These are phyloP conservation scores for Lepidothrix coronata DNA, from an alignment of 2,113 vertebrate genomes.

Conservation along the genomic window DNA sequence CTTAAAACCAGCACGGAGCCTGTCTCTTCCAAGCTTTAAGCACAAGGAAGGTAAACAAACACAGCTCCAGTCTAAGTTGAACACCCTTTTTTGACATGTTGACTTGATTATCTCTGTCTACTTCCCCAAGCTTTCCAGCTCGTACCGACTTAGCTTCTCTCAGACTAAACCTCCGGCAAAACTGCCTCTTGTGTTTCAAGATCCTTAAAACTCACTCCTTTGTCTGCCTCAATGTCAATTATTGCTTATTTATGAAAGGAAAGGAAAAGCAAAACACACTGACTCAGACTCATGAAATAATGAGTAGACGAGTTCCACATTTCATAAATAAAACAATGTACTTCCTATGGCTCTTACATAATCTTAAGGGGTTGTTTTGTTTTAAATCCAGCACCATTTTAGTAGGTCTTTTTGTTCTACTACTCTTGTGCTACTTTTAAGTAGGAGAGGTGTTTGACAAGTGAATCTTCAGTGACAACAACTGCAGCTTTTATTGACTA, in stretches of 20 bases:
- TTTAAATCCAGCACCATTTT: not conserved
- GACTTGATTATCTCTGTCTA: constrained; percentile 19
- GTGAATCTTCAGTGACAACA: constrained; percentile 19
- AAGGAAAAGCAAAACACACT: constrained; percentile 7
- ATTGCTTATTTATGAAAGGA: constrained; percentile 18
- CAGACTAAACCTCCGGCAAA: not conserved
- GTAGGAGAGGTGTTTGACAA: constrained; percentile 24
- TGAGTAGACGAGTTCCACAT: constrained; percentile 13
- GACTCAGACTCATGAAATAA: constrained; percentile 29
- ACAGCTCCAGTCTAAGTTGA: not conserved
- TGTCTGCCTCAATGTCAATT: constrained; percentile 35
- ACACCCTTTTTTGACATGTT: not conserved
- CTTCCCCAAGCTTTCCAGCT: constrained; percentile 16
- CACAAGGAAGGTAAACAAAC: not conserved
- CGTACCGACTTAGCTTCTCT: not conserved
- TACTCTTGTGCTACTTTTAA: constrained; percentile 7
- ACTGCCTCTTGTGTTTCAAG: not conserved
- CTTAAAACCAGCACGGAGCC: not conserved
- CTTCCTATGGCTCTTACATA: constrained; percentile 43
- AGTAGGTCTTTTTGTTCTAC: constrained; percentile 34
- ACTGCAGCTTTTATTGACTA: not conserved
- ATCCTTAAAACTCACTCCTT: constrained; percentile 43
- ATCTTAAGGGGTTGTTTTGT: not conserved
- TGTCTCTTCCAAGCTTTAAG: not conserved
- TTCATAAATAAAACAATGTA: constrained; percentile 64